Percentiles rank a stretch among this genome's conserved stretches.
Conservation (phyloP, 2,888 invertebrate genomes). For the Drosophila antonietae region DNA sequence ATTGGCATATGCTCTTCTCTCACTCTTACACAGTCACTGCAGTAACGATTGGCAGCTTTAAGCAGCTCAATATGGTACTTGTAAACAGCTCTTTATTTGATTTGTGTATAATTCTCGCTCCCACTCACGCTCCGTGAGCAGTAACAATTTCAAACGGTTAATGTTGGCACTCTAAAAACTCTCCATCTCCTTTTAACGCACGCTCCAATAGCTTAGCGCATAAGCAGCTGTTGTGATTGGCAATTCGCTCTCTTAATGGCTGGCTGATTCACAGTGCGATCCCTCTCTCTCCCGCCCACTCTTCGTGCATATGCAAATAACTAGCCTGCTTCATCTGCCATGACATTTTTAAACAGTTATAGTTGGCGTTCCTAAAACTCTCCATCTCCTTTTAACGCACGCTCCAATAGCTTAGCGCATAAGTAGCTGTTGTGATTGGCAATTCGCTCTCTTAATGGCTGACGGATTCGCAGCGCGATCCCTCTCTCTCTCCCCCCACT, state of each 20-base stretch:
- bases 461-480: neutral
- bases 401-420: neutral
- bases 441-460: neutral
- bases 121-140: neutral
- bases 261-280: neutral
- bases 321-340: too few relatives aligned
- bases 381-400: neutral
- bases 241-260: neutral
- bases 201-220: neutral
- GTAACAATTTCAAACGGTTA: neutral
- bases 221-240: neutral
- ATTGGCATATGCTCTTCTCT: neutral
- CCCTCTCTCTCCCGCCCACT: neutral
- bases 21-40: neutral
- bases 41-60: too few relatives aligned
- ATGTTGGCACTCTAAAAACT: neutral
- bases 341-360: neutral
- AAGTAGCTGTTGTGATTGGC: neutral
- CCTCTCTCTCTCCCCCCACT: neutral
- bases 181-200: neutral
- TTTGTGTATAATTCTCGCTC: neutral
- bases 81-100: neutral
- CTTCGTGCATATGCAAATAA: too few relatives aligned
- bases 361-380: neutral
- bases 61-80: neutral